Evolutionary conservation across 2,113 vertebrate species (phyloP).

Genomic region (Aplodontia rufa): DNA sequence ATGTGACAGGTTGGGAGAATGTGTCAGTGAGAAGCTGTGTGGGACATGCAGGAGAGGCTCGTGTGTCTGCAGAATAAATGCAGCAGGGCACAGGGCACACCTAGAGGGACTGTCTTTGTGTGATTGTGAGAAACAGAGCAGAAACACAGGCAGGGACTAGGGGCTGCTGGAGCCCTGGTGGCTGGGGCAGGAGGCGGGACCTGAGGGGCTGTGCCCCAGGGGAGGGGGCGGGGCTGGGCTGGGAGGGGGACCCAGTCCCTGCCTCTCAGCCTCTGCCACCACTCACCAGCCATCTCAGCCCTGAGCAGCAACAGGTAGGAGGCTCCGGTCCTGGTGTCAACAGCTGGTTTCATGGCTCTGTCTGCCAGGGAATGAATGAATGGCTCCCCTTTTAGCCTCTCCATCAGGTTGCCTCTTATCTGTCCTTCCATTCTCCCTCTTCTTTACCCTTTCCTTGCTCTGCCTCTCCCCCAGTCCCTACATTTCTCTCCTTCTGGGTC

Average conservation of each 20-base stretch:
- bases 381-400: not conserved
- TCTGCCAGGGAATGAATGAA: not conserved
- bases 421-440: rapidly evolving
- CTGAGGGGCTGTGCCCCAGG: conserved; percentile 48
- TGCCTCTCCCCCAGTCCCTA: not conserved
- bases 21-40: not conserved
- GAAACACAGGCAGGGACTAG: not conserved
- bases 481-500: not conserved
- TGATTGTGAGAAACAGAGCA: not conserved
- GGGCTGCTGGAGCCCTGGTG: no score
- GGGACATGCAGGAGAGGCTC: not conserved
- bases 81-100: not conserved
- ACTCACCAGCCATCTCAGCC: conserved; percentile 41
- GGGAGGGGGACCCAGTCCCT: not conserved
- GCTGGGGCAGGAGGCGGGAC: conserved; percentile 55
- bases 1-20: not conserved
- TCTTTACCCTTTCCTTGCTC: no score
- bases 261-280: not conserved
- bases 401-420: not conserved
- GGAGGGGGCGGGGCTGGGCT: conserved; percentile 51
- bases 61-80: not conserved
- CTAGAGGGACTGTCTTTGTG: not conserved
- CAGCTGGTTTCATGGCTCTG: not conserved
- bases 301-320: conserved; percentile 76
- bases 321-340: not conserved